These are phyloP conservation scores for Etheostoma nigrum DNA, from an alignment of 2,797 vertebrate species.

Conservation along the genomic window DNA sequence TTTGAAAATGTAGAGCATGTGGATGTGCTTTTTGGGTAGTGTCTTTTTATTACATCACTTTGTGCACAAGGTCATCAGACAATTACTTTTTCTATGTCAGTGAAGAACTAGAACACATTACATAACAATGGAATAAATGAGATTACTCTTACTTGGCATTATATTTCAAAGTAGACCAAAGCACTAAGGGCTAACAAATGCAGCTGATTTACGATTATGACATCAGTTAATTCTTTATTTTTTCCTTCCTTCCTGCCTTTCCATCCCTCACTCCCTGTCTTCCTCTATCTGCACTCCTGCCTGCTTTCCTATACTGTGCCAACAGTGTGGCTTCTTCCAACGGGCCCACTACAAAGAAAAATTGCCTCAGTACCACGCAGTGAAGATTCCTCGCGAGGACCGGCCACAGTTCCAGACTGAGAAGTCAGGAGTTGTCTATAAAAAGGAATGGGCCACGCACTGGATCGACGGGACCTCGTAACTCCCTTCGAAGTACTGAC, in stretches of 20 bases:
- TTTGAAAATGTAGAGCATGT: constrained; percentile 55
- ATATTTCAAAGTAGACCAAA: background rate
- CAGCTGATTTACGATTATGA: background rate
- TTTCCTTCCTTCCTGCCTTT: constrained; percentile 1
- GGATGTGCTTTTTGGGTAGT: constrained; percentile 38
- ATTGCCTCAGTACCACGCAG: constrained; percentile 92
- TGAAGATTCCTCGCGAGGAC: constrained; percentile 93
- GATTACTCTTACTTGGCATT: background rate
- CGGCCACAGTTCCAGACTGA: constrained; percentile 90
- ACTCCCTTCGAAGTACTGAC: constrained; percentile 51
- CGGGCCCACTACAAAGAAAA: constrained; percentile 89
- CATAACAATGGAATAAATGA: background rate
- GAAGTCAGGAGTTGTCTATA: constrained; percentile 86
- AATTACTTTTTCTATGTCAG: constrained; percentile 17
- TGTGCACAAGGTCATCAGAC: constrained; percentile 17
- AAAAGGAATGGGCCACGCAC: constrained; percentile 91
- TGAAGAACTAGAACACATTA: background rate
- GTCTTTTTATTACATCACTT: constrained; percentile 9
- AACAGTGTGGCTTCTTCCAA: constrained; percentile 93
- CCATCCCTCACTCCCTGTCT: background rate
- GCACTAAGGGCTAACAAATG: background rate
- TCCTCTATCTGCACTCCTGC: background rate
- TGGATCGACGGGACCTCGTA: constrained; percentile 84
- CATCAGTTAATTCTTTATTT: constrained; percentile 15
- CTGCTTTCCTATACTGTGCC: background rate